phyloP scores from a whole-genome alignment of 2,113 vertebrate species.

The Toxostoma redivivum region DNA sequence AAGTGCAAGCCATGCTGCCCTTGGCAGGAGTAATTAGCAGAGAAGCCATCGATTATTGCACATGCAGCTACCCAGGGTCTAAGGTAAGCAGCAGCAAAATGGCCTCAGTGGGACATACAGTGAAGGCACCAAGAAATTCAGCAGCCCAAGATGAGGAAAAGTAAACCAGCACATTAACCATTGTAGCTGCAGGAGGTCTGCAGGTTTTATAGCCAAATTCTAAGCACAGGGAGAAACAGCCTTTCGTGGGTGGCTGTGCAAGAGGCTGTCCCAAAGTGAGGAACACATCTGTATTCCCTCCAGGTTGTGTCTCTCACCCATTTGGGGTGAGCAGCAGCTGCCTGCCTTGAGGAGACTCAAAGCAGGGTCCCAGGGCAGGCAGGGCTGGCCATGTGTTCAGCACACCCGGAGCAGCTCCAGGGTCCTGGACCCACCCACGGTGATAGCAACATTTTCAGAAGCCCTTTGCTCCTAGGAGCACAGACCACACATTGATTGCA shows the following conservation, averaged over 20 bases:
- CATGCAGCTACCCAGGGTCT: neutral
- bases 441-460: neutral
- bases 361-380: neutral
- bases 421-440: fast-evolving
- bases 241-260: neutral
- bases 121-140: neutral
- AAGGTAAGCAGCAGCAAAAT: neutral
- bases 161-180: fast-evolving
- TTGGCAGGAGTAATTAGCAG: neutral
- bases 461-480: neutral
- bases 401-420: fast-evolving
- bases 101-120: neutral
- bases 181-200: neutral
- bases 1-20: fast-evolving
- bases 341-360: neutral
- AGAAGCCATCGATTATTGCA: neutral
- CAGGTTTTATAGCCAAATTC: neutral
- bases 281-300: fast-evolving
- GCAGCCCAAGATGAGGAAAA: neutral
- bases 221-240: neutral
- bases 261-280: neutral
- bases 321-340: neutral
- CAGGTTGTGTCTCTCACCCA: fast-evolving
- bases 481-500: neutral
- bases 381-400: neutral